phyloP scores from a whole-genome alignment of 1,140 invertebrate genomes.

The Drosophila azteca region DNA sequence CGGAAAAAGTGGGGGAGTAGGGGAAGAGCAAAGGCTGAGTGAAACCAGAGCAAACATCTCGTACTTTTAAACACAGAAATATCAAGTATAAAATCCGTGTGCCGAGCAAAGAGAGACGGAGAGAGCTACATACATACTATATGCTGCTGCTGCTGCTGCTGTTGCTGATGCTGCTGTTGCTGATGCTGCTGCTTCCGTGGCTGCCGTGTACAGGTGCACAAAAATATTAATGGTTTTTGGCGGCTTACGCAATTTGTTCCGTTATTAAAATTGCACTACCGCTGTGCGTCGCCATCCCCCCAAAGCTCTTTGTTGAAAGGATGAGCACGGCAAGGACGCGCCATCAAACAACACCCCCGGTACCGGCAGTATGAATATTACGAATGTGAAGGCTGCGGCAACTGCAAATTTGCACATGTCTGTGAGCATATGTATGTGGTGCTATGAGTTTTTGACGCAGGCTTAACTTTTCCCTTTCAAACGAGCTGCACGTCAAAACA shows the following conservation, averaged over 20 bases:
- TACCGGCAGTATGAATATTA: neutral
- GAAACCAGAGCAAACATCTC: too few relatives aligned
- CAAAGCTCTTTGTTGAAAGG: neutral
- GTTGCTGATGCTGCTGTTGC: too few relatives aligned
- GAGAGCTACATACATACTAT: neutral
- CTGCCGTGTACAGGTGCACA: slow-evolving; percentile 57
- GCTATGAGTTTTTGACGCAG: slow-evolving; percentile 11
- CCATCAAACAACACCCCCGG: slow-evolving; percentile 11
- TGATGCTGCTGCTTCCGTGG: neutral
- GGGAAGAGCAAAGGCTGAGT: too few relatives aligned
- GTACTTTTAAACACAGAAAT: neutral
- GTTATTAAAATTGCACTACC: slow-evolving; percentile 62
- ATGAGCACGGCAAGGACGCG: slow-evolving; percentile 24
- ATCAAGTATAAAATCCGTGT: slow-evolving; percentile 47
- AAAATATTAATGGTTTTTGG: slow-evolving; percentile 76
- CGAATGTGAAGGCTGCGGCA: neutral
- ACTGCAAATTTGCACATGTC: slow-evolving; percentile 1
- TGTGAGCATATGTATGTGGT: slow-evolving; percentile 1
- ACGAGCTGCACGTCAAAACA: slow-evolving; percentile 16
- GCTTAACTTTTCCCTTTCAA: slow-evolving; percentile 47
- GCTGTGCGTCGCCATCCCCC: slow-evolving; percentile 11
- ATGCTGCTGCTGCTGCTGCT: neutral
- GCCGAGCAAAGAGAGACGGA: neutral
- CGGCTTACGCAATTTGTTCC: slow-evolving; percentile 69
- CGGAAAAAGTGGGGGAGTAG: too few relatives aligned